phyloP scores from a whole-genome alignment of 2,797 vertebrate genomes.

The Crenuchus spilurus region DNA sequence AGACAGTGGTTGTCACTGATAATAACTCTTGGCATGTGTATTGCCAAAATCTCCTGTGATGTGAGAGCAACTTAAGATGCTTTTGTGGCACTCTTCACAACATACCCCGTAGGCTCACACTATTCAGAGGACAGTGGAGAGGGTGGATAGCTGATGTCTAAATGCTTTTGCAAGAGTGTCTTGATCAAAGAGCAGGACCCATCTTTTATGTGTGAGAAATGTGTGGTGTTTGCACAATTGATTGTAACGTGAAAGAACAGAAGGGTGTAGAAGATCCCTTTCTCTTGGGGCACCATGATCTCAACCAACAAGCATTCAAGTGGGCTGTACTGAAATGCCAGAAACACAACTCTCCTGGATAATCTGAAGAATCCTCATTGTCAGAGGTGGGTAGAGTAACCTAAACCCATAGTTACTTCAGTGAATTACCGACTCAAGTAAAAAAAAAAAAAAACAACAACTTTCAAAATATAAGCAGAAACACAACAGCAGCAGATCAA shows the following conservation, averaged over 20 bases:
- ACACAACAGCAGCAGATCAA: no score
- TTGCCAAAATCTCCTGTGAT: constrained; percentile 25
- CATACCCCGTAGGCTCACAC: constrained; percentile 22
- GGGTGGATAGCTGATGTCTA: constrained; percentile 36
- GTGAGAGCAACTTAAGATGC: constrained; percentile 28
- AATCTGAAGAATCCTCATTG: neutral
- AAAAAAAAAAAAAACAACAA: neutral
- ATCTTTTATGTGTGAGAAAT: constrained; percentile 44
- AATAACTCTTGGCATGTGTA: constrained; percentile 21
- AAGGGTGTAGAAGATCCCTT: constrained; percentile 27
- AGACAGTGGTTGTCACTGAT: constrained; percentile 24
- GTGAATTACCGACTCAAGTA: neutral
- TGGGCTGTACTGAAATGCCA: constrained; percentile 3
- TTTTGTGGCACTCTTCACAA: constrained; percentile 21
- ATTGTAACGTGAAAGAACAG: constrained; percentile 32
- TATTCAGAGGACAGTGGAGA: constrained; percentile 21
- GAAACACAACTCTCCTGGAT: neutral
- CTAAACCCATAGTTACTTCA: neutral
- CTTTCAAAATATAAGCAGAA: neutral
- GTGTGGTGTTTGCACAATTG: constrained; percentile 42
- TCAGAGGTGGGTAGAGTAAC: neutral
- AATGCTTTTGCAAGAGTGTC: constrained; percentile 40
- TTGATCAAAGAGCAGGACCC: constrained; percentile 53
- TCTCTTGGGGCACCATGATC: neutral
- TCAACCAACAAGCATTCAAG: neutral